Base-by-base conservation (phyloP, 2,888 invertebrate species). In the Pardosa pseudoannulata region DNA sequence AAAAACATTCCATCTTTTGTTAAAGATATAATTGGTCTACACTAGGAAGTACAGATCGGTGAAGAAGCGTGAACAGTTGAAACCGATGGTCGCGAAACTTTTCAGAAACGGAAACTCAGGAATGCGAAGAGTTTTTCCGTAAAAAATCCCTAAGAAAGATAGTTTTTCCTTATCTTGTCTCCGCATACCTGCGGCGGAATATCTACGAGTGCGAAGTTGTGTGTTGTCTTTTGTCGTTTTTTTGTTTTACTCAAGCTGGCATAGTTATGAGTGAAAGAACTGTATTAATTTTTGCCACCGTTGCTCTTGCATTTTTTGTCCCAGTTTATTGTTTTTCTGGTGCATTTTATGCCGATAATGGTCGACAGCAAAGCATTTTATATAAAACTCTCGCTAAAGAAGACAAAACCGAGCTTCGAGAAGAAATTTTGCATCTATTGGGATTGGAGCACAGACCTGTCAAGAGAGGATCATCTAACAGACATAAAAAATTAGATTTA, bases 381-480 rank as follows among this genome's bases (percentile, higher is more conserved):
- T 95, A 96, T 91, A 94, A 95, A 88, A 93, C 94, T 75, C 93
- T 97, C 91, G 94, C 95, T 76, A 93, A 93, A 75, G 93, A 94
- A 89, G 97, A 97, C 91, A 94, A 95, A 90, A 93, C 94, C 90
- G 95, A 96, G 90, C 95, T 98, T 89, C 96, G 97, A 91, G 94
- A 96, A 91, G 97, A 98, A 92, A 96, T 98, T 90, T 92, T 98
- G 90, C 95, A 96, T 90, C 93, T 98, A 88, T 93, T 98, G 90
- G 98, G 97, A 1, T 93, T 98, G 89, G 95, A 97, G 27, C 95
- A 95, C 90, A 93, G 96, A 90, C 97, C 97, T 64, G 19, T 5
- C 1, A 56, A 56, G 11, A 56, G 16, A 56, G 23, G 56, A 11
- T 9, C 5, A 36, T 9, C 9, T 36, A 23, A 11, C 23, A 90